Evolutionary conservation across 64 coral and sea anemone species (phyloP).

Genomic region (Montipora sp.): DNA sequence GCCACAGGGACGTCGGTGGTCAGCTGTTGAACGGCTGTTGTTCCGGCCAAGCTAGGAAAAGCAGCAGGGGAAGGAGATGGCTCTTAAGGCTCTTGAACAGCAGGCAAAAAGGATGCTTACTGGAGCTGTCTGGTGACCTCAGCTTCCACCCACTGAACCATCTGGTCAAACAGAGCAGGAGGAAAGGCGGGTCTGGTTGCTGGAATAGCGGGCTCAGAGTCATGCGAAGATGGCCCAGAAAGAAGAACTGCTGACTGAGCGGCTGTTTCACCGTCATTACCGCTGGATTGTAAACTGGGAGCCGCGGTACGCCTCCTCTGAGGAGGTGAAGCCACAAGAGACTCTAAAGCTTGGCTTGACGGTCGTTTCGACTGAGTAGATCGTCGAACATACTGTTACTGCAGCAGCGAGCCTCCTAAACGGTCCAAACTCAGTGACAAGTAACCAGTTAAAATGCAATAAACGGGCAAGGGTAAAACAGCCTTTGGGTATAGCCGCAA

Average conservation of each 20-base stretch:
- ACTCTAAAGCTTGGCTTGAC: background rate
- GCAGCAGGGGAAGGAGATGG: background rate
- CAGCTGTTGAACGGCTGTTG: background rate
- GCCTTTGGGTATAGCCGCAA: background rate
- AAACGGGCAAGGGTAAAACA: too few relatives aligned
- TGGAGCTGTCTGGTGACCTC: too few relatives aligned
- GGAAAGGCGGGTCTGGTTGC: background rate
- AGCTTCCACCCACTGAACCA: background rate
- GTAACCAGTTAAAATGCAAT: background rate
- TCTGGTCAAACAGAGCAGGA: background rate
- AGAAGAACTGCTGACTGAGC: background rate
- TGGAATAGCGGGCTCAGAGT: background rate
- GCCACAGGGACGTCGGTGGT: background rate
- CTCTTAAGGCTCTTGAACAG: background rate
- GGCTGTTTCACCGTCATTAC: background rate
- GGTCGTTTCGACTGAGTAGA: background rate
- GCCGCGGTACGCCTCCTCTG: background rate
- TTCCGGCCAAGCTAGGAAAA: background rate
- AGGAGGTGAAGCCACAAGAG: conserved; percentile 3
- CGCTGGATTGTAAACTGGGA: too few relatives aligned
- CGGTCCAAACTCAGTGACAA: background rate
- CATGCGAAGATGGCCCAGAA: background rate
- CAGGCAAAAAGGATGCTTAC: background rate
- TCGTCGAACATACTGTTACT: background rate
- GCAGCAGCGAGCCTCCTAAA: background rate